Evolutionary conservation across 2,888 invertebrate genomes (phyloP).

Genomic region (Eristalis tenax): DNA sequence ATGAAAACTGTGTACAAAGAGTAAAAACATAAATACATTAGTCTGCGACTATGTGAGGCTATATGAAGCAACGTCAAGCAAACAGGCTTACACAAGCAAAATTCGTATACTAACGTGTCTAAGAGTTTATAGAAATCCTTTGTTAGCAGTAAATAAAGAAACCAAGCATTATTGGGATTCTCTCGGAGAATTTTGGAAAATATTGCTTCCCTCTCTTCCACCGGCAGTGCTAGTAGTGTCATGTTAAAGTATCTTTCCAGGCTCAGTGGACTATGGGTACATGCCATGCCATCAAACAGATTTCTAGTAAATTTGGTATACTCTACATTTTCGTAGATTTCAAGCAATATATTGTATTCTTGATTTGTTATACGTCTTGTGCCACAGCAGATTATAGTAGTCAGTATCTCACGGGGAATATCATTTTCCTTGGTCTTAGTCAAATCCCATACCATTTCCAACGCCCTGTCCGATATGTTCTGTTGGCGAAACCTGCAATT

Average conservation of each 20-base stretch:
- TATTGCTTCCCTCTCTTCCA: neutral
- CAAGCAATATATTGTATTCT: neutral
- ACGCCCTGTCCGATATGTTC: neutral
- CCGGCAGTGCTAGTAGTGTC: neutral
- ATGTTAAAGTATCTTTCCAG: neutral
- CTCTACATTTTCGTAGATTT: neutral
- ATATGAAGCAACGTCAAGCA: too few relatives aligned
- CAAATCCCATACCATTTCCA: neutral
- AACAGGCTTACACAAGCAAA: too few relatives aligned
- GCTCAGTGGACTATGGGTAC: neutral
- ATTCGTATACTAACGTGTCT: neutral
- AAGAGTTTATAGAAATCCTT: neutral
- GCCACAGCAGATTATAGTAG: neutral
- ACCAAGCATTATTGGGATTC: neutral
- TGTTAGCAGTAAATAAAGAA: neutral
- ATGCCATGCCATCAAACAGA: neutral
- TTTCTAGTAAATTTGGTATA: neutral
- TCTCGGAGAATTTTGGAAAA: neutral
- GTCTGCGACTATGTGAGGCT: too few relatives aligned
- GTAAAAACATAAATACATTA: too few relatives aligned
- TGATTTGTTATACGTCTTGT: neutral
- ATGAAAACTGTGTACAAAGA: neutral
- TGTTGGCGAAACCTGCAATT: conserved; percentile 83
- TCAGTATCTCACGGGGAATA: neutral
- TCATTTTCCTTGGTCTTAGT: neutral